Evolutionary conservation across 2,797 vertebrate genomes (phyloP), one percentile per base, ranked within the genome.

Genomic region (Naso thynnoides): DNA sequence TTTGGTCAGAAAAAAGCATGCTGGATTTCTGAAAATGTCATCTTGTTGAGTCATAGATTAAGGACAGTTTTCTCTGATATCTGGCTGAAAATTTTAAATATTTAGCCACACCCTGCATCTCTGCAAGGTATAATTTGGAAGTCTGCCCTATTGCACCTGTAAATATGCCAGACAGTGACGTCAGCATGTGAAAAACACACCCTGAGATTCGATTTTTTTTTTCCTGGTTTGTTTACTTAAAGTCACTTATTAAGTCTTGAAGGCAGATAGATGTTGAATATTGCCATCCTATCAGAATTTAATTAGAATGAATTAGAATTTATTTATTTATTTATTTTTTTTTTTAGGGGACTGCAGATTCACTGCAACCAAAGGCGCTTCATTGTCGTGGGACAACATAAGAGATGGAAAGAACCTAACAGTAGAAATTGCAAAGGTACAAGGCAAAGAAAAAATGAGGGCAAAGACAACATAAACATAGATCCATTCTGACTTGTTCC

Each of bases 381-480:
- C 94, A 31, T 70, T 97, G 3, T 95, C 93, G 0, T 90, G 90
- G 78, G 89, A 95, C 76, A 92, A 93, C 24, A 93, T 96, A 21
- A 78, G 87, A 64, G 88, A 94, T 47, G 95, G 94, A 1, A 90
- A 90, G 39, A 88, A 92, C 53, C 47, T 88, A 29, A 95, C 96
- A n/a, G 66, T 96, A 79, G 96, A 96, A 38, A 84, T 97, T 55
- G 93, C 96, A 81, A 99, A 99, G 97, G 98, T 99, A 93, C 2
- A 44, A 44, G 8, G 42, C 13, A 27, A 59, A 45, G 5, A 27
- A 10, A 6, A 24, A 48, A 27, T 8, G 9, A 2, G 6, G 4
- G n/a, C 0, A 4, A 54, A 7, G 15, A 59, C 52, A 21, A 31
- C 2, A 3, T n/a, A 2, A 6, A 15, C 21, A 39, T 23, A 18